Evolutionary conservation across 1,140 invertebrate species (phyloP), one percentile per base, ranked within the genome.

Genomic region (Oscheius sp.): DNA sequence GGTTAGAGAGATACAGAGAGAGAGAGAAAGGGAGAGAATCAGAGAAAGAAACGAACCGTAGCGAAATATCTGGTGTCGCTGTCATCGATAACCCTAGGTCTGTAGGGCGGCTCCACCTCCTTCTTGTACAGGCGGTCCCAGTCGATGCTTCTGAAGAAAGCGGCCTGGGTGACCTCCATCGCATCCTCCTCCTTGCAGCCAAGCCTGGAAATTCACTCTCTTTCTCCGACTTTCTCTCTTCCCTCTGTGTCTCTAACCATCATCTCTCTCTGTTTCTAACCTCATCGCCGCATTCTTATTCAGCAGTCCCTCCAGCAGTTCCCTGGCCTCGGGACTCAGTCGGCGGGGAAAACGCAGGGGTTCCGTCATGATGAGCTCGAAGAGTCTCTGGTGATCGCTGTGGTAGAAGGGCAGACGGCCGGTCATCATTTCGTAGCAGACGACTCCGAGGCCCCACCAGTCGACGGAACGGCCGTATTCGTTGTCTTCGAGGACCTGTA

Each of bases 351-450:
- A 97, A 82, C 91, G 91, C 2, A 90, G 89, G 81, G 93, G 90
- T 85, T 93, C 91, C 84, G 91, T 87, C 38, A 97, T 87, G 83
- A 97, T 97, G 28, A 95, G 88, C 72, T 93, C 91, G 86, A 97
- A 97, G 2, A 97, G 88, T 68, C 93, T 90, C 85, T 99, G 95
- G 86, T 98, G 95, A 89, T 99, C 94, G 82, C 90, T 89, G 87
- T 97, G 97, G 87, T 97, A 99, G 88, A 99, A 99, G 58, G 96
- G 96, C 86, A 97, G 88, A 76, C 94, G 88, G 65, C 94, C 94
- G 86, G 92, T 93, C 88, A 95, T 92, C 93, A 96, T 95, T 89
- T 95, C 94, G 36, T 95, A 96, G 91, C 95, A 93, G 75, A 95
- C 93, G 49, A 97, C 93, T 76, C 94, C 94, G 34, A 93, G 90